These are phyloP conservation scores for Ictalurus furcatus DNA, from an alignment of 2,113 vertebrate species.

Conservation along the genomic window DNA sequence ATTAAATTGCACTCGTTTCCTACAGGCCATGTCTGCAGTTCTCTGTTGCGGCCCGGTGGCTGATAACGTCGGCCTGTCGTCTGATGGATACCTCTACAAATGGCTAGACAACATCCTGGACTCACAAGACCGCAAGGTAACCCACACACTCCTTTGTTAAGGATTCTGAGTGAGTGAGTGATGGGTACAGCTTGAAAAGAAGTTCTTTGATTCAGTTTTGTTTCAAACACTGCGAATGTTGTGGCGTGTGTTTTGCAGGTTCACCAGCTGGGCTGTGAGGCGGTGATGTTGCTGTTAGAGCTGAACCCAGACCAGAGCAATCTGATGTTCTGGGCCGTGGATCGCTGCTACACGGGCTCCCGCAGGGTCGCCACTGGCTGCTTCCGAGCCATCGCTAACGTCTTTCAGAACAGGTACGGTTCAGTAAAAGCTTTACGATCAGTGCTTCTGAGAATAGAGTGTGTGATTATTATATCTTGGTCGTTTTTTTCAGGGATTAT, in stretches of 20 bases:
- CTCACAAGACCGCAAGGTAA: slow-evolving; percentile 97
- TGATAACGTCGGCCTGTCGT: slow-evolving; percentile 96
- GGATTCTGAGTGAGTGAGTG: not conserved
- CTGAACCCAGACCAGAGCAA: slow-evolving; percentile 98
- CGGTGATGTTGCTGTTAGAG: slow-evolving; percentile 92
- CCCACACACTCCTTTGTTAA: not conserved
- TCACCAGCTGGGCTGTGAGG: slow-evolving; percentile 95
- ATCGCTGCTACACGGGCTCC: slow-evolving; percentile 96
- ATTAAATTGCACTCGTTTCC: slow-evolving; percentile 27
- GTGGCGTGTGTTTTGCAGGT: slow-evolving; percentile 72
- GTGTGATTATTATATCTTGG: slow-evolving; percentile 14
- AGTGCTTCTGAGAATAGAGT: not conserved
- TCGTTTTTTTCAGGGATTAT: slow-evolving; percentile 83
- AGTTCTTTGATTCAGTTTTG: not conserved
- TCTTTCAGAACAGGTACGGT: slow-evolving; percentile 93
- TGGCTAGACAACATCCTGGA: slow-evolving; percentile 99
- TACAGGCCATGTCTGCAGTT: slow-evolving; percentile 97
- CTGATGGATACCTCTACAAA: slow-evolving; percentile 98
- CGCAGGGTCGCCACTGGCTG: slow-evolving; percentile 91
- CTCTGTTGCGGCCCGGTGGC: slow-evolving; percentile 97
- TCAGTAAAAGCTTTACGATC: not conserved
- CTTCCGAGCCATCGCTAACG: slow-evolving; percentile 94
- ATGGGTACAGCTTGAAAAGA: not conserved
- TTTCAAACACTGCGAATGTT: not conserved
- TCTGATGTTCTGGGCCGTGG: slow-evolving; percentile 98